phyloP scores from a whole-genome alignment of 35 echinoderm and acorn worm genomes.

The Stichopus chloronotus region DNA sequence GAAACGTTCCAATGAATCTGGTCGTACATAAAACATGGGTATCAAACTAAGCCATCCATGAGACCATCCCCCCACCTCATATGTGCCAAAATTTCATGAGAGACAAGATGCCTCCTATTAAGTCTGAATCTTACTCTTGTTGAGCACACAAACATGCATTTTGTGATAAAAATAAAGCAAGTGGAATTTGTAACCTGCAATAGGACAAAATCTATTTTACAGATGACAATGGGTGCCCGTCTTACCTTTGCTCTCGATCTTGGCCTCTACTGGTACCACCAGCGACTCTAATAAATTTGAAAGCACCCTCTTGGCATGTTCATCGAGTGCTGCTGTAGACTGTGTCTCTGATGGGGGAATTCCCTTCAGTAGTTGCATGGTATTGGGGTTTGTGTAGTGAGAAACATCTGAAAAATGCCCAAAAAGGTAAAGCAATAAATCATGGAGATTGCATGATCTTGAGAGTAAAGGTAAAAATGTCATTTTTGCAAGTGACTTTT shows the following conservation, averaged over 20 bases:
- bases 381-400: conserved; percentile 83
- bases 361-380: conserved; percentile 81
- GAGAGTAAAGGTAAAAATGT: background rate
- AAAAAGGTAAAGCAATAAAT: background rate
- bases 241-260: conserved; percentile 43
- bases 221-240: background rate
- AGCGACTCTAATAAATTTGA: conserved; percentile 90
- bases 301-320: conserved; percentile 72
- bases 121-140: too few species aligned
- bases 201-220: too few species aligned
- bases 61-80: too few species aligned
- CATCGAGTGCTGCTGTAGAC: conserved; percentile 65
- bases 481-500: background rate
- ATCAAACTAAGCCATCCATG: too few species aligned
- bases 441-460: background rate
- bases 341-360: conserved; percentile 66
- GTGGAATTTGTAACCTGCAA: too few species aligned
- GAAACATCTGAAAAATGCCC: conserved; percentile 69
- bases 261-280: conserved; percentile 68
- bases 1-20: too few species aligned
- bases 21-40: too few species aligned
- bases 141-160: too few species aligned
- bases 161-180: too few species aligned
- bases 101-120: too few species aligned
- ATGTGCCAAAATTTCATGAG: too few species aligned